phyloP scores from a whole-genome alignment of 2,113 vertebrate genomes.

The Mugil cephalus region DNA sequence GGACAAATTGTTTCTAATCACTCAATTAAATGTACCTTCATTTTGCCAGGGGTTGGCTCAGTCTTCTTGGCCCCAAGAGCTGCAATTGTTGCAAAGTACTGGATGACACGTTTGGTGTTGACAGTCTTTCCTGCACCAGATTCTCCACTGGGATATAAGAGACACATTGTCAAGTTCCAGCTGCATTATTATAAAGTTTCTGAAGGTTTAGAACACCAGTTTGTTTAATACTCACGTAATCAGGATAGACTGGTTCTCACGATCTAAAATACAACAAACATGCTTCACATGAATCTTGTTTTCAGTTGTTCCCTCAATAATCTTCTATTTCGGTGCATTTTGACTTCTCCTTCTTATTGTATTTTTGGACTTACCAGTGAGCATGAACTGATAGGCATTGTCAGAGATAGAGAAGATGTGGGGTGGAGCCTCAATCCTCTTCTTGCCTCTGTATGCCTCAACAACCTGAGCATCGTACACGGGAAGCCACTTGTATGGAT shows the following conservation, averaged over 20 bases:
- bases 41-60: slow-evolving; percentile 78
- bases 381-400: slow-evolving; percentile 83
- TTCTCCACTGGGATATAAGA: slow-evolving; percentile 89
- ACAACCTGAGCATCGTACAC: slow-evolving; percentile 84
- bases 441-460: slow-evolving; percentile 75
- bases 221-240: slow-evolving; percentile 86
- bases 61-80: slow-evolving; percentile 74
- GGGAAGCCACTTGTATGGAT: slow-evolving; percentile 92
- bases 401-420: slow-evolving; percentile 84
- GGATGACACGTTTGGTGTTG: slow-evolving; percentile 94
- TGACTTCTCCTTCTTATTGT: too few species aligned
- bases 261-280: slow-evolving; percentile 78
- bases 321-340: too few species aligned
- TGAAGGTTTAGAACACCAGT: slow-evolving; percentile 17
- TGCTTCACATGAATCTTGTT: background rate
- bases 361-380: slow-evolving; percentile 71
- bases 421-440: slow-evolving; percentile 82
- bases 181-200: background rate
- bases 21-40: slow-evolving; percentile 80
- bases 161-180: slow-evolving; percentile 7
- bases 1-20: background rate
- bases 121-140: slow-evolving; percentile 95
- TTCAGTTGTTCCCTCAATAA: background rate
- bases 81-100: slow-evolving; percentile 95
- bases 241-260: slow-evolving; percentile 86